phyloP scores from a whole-genome alignment of 2,113 vertebrate genomes.

The Toxotes jaculatrix region DNA sequence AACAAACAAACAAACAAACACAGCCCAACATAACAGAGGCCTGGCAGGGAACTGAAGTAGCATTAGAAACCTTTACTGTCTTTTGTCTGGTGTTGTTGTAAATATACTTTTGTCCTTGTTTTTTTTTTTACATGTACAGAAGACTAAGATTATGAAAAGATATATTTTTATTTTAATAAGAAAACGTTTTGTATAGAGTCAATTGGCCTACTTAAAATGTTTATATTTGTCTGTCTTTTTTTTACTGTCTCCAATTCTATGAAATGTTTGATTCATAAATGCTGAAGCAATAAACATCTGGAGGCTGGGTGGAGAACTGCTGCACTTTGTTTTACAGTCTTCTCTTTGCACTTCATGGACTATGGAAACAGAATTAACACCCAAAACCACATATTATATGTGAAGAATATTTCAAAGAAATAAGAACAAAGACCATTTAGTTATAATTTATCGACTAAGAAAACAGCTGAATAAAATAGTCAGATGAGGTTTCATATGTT shows the following conservation, averaged over 20 bases:
- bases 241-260: constrained; percentile 63
- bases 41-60: constrained; percentile 32
- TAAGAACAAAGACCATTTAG: neutral
- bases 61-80: constrained; percentile 41
- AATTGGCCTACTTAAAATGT: constrained; percentile 44
- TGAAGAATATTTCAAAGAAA: neutral
- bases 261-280: constrained; percentile 65
- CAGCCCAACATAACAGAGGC: neutral
- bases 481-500: constrained; percentile 67
- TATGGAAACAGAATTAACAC: constrained; percentile 7
- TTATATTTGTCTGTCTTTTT: constrained; percentile 42
- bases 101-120: constrained; percentile 71
- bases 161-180: constrained; percentile 80
- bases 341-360: constrained; percentile 37
- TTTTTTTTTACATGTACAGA: constrained; percentile 84
- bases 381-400: neutral
- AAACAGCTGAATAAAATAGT: constrained; percentile 2
- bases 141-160: constrained; percentile 83
- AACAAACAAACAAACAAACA: neutral
- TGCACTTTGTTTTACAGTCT: constrained; percentile 40
- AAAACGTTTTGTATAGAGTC: constrained; percentile 75
- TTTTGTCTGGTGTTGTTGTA: constrained; percentile 72
- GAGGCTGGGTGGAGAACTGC: constrained; percentile 64
- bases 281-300: constrained; percentile 82
- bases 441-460: neutral